Conservation (phyloP, 1,140 invertebrate genomes). For the Bombus haemorrhoidalis region DNA sequence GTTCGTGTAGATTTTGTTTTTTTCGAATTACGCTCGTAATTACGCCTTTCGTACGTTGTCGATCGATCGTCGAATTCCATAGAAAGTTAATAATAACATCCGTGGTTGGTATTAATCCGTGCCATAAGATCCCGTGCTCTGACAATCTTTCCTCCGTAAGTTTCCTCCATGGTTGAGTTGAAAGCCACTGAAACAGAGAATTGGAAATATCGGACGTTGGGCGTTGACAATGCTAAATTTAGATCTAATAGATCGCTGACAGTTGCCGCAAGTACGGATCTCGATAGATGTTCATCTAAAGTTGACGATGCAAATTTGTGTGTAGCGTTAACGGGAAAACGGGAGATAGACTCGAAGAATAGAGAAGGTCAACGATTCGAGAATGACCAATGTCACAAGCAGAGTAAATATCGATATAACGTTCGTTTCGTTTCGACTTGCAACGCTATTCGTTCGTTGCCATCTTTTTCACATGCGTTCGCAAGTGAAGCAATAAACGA, state of each 20-base stretch:
- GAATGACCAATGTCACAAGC: neutral
- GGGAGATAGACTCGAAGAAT: neutral
- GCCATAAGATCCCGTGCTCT: no score
- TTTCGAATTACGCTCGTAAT: no score
- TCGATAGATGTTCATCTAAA: neutral
- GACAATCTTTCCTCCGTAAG: no score
- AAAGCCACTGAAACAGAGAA: neutral
- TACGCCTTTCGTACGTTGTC: no score
- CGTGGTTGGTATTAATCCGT: no score
- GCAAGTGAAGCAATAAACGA: neutral
- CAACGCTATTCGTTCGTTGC: no score
- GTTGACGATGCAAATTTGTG: neutral
- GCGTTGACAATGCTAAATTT: neutral
- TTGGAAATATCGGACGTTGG: neutral
- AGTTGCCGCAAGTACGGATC: no score
- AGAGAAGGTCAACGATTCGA: neutral
- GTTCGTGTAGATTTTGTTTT: no score
- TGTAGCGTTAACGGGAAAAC: neutral
- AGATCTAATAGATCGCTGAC: neutral
- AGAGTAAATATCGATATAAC: no score
- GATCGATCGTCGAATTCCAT: no score
- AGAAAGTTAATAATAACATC: no score
- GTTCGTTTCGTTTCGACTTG: no score
- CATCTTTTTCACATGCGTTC: neutral
- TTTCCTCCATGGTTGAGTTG: neutral